Conservation (phyloP, 2,888 invertebrate genomes). For the Tholera decimalis region DNA sequence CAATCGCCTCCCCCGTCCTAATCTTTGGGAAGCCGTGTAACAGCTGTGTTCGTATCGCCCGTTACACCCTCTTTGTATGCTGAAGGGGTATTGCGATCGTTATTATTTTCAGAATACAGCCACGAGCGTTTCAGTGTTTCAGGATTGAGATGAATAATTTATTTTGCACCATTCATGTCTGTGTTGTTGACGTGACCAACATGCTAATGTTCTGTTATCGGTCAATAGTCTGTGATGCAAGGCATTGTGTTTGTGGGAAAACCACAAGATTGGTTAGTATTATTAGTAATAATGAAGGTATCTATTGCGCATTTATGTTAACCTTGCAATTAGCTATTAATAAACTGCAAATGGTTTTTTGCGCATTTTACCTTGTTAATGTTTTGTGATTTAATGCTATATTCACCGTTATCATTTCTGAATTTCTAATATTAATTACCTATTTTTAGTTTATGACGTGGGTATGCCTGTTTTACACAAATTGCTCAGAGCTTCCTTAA, state of each 20-base stretch:
- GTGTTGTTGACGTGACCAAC: background rate
- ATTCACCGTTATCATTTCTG: background rate
- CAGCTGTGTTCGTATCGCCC: constrained; percentile 35
- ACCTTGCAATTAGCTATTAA: constrained; percentile 31
- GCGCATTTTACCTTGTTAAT: constrained; percentile 24
- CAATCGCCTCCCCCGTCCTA: constrained; percentile 14
- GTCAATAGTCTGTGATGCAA: background rate
- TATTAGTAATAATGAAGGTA: constrained; percentile 1
- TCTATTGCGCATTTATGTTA: background rate
- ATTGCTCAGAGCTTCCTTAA: constrained; percentile 28
- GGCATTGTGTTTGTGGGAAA: constrained; percentile 33
- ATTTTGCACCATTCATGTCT: constrained; percentile 12
- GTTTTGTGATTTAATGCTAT: background rate
- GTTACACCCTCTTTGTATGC: constrained; percentile 29
- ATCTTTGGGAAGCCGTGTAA: constrained; percentile 26
- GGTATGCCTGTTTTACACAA: background rate
- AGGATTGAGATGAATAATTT: constrained; percentile 32
- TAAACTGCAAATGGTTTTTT: background rate
- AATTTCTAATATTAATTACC: background rate
- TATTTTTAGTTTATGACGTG: background rate
- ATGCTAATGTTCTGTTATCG: constrained; percentile 19
- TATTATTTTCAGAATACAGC: constrained; percentile 28
- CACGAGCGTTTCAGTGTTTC: constrained; percentile 8
- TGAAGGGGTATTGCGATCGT: background rate
- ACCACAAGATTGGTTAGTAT: constrained; percentile 18